A percentile compares a stretch with the other conserved stretches of the same genome.
Conservation (phyloP, 1,140 invertebrate species). For the Meloidogyne hapla region DNA sequence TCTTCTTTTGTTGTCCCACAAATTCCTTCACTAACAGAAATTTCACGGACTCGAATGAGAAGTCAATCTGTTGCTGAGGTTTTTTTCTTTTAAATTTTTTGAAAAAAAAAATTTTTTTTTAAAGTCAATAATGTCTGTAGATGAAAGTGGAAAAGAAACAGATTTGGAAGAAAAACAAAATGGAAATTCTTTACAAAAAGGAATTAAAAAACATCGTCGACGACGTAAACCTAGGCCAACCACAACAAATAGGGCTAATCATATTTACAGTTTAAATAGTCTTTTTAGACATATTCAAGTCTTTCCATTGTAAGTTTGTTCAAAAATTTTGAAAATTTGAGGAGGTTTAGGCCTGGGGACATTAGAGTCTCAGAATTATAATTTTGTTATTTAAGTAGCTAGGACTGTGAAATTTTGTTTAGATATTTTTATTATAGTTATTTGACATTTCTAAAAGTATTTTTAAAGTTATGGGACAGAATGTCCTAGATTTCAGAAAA, state of each 20-base stretch:
- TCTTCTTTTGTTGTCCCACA: neutral
- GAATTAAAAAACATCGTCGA: constrained; percentile 10
- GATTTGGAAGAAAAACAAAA: neutral
- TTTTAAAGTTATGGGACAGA: too few species aligned
- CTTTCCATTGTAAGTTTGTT: constrained; percentile 35
- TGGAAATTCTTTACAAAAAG: constrained; percentile 12
- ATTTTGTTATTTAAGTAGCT: too few species aligned
- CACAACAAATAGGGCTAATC: constrained; percentile 12
- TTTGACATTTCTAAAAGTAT: too few species aligned
- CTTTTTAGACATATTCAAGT: constrained; percentile 36
- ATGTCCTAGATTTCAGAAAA: too few species aligned
- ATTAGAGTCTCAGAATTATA: too few species aligned
- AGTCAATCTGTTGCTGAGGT: constrained; percentile 4
- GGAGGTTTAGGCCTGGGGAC: too few species aligned
- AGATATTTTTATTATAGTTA: too few species aligned
- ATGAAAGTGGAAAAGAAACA: constrained; percentile 11
- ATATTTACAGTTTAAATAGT: constrained; percentile 28
- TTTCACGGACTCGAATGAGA: neutral
- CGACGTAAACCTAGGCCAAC: neutral
- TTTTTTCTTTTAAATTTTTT: neutral
- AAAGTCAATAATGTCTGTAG: constrained; percentile 2
- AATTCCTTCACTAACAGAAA: neutral
- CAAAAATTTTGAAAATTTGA: too few species aligned
- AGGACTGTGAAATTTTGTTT: too few species aligned
- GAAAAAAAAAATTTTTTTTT: neutral